These are phyloP conservation scores for Mastomys natalensis DNA, from an alignment of 2,113 vertebrate genomes.

Conservation along the genomic window DNA sequence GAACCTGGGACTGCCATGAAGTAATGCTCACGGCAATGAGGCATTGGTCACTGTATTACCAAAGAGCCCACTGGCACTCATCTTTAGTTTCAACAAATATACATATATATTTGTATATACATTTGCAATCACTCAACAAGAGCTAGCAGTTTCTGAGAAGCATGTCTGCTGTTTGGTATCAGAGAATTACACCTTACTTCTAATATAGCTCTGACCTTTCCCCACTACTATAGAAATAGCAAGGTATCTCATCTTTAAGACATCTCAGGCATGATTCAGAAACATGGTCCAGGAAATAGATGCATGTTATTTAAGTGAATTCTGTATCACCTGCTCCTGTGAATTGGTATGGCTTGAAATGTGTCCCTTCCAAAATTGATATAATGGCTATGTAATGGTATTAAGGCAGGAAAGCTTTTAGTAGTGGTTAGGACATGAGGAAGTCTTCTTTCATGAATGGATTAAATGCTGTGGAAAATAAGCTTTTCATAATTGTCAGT, in stretches of 20 bases:
- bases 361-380: not conserved
- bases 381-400: not conserved
- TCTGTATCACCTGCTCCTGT: not conserved
- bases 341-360: not conserved
- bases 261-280: not conserved
- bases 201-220: not conserved
- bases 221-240: not conserved
- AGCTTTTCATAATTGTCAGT: not conserved
- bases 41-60: not conserved
- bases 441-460: not conserved
- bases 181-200: not conserved
- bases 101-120: not conserved
- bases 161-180: not conserved
- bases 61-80: not conserved
- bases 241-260: not conserved
- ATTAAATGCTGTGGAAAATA: not conserved
- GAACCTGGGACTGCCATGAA: not conserved
- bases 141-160: not conserved
- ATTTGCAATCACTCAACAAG: not conserved
- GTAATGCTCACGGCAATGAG: not conserved
- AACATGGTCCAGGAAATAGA: not conserved
- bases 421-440: not conserved
- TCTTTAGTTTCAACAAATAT: not conserved
- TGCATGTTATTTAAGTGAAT: not conserved
- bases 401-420: not conserved